Conservation (phyloP, 1,140 invertebrate genomes). For the Psilanteris sp. region DNA sequence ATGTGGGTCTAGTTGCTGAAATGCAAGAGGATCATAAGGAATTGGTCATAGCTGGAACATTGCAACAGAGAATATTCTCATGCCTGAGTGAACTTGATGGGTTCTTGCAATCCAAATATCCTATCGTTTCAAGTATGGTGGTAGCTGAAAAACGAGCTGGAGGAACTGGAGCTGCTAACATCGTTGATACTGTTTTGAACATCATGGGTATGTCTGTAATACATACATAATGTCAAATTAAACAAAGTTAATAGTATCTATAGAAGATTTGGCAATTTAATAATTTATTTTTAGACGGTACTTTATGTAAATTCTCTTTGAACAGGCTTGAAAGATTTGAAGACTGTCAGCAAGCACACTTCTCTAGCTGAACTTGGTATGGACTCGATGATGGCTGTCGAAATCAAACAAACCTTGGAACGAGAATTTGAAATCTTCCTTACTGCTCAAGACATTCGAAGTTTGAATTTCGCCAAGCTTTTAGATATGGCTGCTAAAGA, state of each 20-base stretch:
- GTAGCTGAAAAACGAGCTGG: slow-evolving; percentile 81
- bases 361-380: slow-evolving; percentile 88
- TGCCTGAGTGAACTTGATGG: slow-evolving; percentile 80
- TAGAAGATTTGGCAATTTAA: no score
- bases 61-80: slow-evolving; percentile 85
- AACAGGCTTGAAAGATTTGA: slow-evolving; percentile 79
- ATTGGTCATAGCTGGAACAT: slow-evolving; percentile 82
- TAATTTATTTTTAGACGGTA: no score
- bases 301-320: no score
- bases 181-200: slow-evolving; percentile 78
- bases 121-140: slow-evolving; percentile 84
- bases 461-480: slow-evolving; percentile 81
- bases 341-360: slow-evolving; percentile 82
- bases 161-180: slow-evolving; percentile 65
- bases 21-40: slow-evolving; percentile 84
- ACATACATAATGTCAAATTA: no score
- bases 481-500: slow-evolving; percentile 74
- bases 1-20: slow-evolving; percentile 82
- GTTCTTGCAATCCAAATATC: slow-evolving; percentile 81
- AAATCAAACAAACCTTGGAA: slow-evolving; percentile 89
- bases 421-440: slow-evolving; percentile 86
- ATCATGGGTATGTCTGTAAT: slow-evolving; percentile 80
- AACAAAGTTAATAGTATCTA: no score
- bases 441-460: slow-evolving; percentile 85
- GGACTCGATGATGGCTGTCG: slow-evolving; percentile 90